phyloP scores from a whole-genome alignment of 2,888 invertebrate species.

The Petrolisthes manimaculis region DNA sequence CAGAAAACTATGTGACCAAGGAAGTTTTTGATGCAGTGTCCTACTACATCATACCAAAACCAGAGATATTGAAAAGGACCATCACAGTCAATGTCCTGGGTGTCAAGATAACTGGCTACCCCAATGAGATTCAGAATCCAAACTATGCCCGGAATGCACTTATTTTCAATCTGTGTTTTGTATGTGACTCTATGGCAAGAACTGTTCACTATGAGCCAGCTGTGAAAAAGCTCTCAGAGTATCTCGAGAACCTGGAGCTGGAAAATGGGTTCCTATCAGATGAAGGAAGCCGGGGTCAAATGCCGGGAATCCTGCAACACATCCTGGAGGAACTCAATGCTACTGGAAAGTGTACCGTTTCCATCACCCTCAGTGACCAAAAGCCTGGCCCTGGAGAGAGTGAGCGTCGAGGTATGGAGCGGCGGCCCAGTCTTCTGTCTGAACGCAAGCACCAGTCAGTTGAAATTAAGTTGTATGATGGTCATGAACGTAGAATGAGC shows the following conservation, averaged over 20 bases:
- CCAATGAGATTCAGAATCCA: slow-evolving; percentile 87
- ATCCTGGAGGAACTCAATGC: slow-evolving; percentile 86
- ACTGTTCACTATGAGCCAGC: slow-evolving; percentile 94
- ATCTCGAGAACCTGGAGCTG: slow-evolving; percentile 87
- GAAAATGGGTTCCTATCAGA: slow-evolving; percentile 87
- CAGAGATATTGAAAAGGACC: slow-evolving; percentile 87
- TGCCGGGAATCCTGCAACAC: slow-evolving; percentile 80
- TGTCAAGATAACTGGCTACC: slow-evolving; percentile 71
- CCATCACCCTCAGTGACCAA: slow-evolving; percentile 38
- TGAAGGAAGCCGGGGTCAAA: slow-evolving; percentile 76
- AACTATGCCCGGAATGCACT: slow-evolving; percentile 94
- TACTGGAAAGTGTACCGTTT: slow-evolving; percentile 77
- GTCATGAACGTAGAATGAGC: slow-evolving; percentile 46
- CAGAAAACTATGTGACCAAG: slow-evolving; percentile 90
- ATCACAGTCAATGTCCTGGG: slow-evolving; percentile 83
- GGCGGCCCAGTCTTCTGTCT: slow-evolving; percentile 34
- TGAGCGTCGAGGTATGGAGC: slow-evolving; percentile 25
- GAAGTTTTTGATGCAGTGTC: slow-evolving; percentile 94
- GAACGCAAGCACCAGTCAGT: slow-evolving; percentile 30
- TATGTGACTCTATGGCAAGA: slow-evolving; percentile 89
- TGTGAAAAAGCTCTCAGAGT: slow-evolving; percentile 92
- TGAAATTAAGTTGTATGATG: slow-evolving; percentile 6
- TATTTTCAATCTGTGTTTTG: slow-evolving; percentile 94
- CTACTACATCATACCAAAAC: slow-evolving; percentile 95
- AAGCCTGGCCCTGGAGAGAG: slow-evolving; percentile 11